Evolutionary conservation across 2,113 vertebrate species (phyloP).

Genomic region (Ploceus nigricollis): DNA sequence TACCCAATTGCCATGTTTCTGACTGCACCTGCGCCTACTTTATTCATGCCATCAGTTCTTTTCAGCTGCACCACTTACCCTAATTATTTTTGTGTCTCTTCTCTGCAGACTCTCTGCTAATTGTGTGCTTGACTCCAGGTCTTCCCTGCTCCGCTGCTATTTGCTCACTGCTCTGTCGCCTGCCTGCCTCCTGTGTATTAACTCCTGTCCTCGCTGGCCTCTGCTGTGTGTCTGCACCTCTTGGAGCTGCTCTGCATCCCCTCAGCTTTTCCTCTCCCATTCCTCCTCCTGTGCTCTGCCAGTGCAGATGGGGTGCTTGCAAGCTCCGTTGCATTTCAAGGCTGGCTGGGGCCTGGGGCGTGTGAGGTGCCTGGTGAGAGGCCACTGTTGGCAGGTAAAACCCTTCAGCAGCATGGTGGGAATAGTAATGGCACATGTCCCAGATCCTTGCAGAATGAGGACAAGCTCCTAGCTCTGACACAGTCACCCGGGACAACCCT

Average conservation of each 20-base stretch:
- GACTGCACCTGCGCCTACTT: neutral
- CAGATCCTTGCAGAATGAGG: slow-evolving; percentile 31
- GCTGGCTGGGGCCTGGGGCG: neutral
- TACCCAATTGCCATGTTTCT: neutral
- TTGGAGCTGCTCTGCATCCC: neutral
- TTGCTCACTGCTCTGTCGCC: neutral
- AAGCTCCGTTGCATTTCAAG: neutral
- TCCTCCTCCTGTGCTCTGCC: neutral
- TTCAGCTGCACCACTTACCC: slow-evolving; percentile 17
- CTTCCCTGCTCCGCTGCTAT: neutral
- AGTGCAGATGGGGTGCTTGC: neutral
- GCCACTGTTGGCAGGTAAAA: neutral
- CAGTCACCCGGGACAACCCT: neutral
- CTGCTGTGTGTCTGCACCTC: neutral
- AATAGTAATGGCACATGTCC: neutral
- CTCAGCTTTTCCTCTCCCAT: neutral
- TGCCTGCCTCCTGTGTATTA: neutral
- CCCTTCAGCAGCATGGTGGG: neutral
- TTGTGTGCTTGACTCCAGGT: slow-evolving; percentile 22
- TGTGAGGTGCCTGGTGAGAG: neutral
- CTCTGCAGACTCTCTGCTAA: slow-evolving; percentile 25
- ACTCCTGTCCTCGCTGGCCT: neutral
- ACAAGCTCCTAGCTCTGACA: neutral
- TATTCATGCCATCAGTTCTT: slow-evolving; percentile 8
- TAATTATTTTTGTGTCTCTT: slow-evolving; percentile 35